Conservation (phyloP, 2,888 invertebrate genomes). For the Drepana falcataria region DNA sequence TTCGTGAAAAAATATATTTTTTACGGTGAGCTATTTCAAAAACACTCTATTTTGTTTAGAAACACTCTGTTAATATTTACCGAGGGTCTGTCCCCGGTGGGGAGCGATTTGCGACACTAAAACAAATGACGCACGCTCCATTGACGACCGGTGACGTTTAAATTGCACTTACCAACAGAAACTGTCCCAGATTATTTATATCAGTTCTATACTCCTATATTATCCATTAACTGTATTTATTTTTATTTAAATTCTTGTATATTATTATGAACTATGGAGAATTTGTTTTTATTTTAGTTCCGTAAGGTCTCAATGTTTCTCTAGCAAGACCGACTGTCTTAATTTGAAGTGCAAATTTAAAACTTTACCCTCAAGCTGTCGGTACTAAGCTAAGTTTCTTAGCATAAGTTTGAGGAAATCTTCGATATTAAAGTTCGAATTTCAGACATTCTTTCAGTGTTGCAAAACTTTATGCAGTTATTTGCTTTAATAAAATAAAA, state of each 20-base stretch:
- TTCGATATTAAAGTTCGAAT: slow-evolving; percentile 2
- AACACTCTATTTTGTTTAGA: slow-evolving; percentile 42
- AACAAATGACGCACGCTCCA: slow-evolving; percentile 64
- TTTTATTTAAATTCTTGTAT: no score
- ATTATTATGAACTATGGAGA: no score
- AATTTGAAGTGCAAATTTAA: slow-evolving; percentile 1
- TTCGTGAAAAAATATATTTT: background rate
- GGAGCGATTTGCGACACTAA: slow-evolving; percentile 56
- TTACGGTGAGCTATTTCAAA: slow-evolving; percentile 5
- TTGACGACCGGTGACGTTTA: slow-evolving; percentile 38
- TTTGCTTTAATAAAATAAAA: background rate
- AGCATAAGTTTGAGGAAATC: slow-evolving; percentile 1
- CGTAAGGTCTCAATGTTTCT: background rate
- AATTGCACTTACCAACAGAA: slow-evolving; percentile 24
- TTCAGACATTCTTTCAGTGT: slow-evolving; percentile 2
- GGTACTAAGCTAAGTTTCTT: slow-evolving; percentile 3
- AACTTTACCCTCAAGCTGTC: slow-evolving; percentile 3
- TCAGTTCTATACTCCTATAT: no score
- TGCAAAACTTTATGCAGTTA: background rate
- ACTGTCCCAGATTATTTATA: background rate
- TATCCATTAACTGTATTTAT: no score
- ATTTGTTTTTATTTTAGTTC: no score
- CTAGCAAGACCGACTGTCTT: background rate
- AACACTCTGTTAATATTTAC: slow-evolving; percentile 61
- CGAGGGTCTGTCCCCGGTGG: slow-evolving; percentile 36